Evolutionary conservation across 2,888 invertebrate species (phyloP).

Genomic region (Eremobia ochroleuca): DNA sequence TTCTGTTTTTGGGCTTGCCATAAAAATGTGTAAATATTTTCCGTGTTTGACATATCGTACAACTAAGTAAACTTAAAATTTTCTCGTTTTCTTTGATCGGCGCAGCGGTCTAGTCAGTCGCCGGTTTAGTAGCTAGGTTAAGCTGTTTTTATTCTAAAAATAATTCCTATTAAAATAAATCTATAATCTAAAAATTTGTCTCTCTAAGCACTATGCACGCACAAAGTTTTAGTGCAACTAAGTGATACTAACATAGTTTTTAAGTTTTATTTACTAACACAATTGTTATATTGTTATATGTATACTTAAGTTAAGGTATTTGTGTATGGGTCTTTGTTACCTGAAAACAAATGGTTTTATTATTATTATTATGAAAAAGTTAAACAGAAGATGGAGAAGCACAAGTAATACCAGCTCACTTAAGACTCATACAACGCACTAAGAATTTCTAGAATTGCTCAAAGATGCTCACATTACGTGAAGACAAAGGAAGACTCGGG

Average conservation of each 20-base stretch:
- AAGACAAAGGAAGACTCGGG: slow-evolving; percentile 61
- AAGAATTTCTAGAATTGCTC: slow-evolving; percentile 59
- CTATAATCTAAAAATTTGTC: too few relatives aligned
- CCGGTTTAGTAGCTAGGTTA: background rate
- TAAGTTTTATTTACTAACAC: too few relatives aligned
- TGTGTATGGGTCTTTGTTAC: too few relatives aligned
- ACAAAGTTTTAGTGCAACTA: too few relatives aligned
- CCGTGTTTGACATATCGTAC: background rate
- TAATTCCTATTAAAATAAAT: background rate
- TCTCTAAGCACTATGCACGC: too few relatives aligned
- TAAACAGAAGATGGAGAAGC: slow-evolving; percentile 33
- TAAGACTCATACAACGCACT: slow-evolving; percentile 52
- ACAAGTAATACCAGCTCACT: slow-evolving; percentile 38
- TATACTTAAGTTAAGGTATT: too few relatives aligned
- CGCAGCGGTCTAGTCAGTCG: background rate
- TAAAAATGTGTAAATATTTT: slow-evolving; percentile 33
- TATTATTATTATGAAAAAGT: background rate
- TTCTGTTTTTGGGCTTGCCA: slow-evolving; percentile 15
- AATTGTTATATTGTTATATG: too few relatives aligned
- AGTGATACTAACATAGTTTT: too few relatives aligned
- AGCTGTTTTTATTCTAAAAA: background rate
- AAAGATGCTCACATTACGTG: slow-evolving; percentile 56
- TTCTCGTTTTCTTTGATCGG: background rate
- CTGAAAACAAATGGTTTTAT: too few relatives aligned
- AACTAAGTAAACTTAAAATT: background rate